Evolutionary conservation across 2,113 vertebrate genomes (phyloP), one percentile per base, ranked within the genome.

Genomic region (Mustela nigripes): DNA sequence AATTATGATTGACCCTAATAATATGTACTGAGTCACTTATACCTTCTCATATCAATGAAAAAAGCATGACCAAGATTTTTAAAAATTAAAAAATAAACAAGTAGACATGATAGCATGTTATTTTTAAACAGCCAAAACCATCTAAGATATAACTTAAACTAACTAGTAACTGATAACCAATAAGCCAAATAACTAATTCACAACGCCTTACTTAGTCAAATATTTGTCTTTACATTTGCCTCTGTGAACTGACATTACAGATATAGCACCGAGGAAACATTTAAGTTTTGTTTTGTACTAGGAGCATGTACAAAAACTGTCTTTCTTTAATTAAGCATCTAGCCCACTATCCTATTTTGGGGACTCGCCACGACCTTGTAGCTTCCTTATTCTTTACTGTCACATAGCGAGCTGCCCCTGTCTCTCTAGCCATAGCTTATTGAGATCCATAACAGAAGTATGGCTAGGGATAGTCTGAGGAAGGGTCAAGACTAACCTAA

Each of bases 111-210:
- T 65, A 53, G 19, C 2, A 89, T 26, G 10, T 26, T 76, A 76
- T 36, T 67, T 88, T 96, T 92, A 33, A 42, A 62, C 85, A 93
- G 14, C 76, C n/a, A 96, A 97, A 96, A 92, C 19, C 58, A 93
- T 71, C 71, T 3, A 71, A 78, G 10, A 90, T 73, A 58, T n/a
- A 83, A 67, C n/a, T 88, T 85, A 42, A 95, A 91, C n/a, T 53
- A 95, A 81, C 24, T 89, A 60, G 48, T 65, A 89, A 76, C 50
- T 63, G 42, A 95, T 83, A 92, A 84, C n/a, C 53, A 93, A 11
- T 67, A 74, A 67, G 24, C 69, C 36, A 84, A 56, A 71, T 84
- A 86, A 82, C 7, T 33, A 58, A 12, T 24, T 87, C 48, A 67
- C 21, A 83, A 69, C 7, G 18, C 16, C 53, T 62, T 76, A 85